These are phyloP conservation scores for Nineta flava DNA, from an alignment of 2,888 invertebrate species.

Conservation along the genomic window DNA sequence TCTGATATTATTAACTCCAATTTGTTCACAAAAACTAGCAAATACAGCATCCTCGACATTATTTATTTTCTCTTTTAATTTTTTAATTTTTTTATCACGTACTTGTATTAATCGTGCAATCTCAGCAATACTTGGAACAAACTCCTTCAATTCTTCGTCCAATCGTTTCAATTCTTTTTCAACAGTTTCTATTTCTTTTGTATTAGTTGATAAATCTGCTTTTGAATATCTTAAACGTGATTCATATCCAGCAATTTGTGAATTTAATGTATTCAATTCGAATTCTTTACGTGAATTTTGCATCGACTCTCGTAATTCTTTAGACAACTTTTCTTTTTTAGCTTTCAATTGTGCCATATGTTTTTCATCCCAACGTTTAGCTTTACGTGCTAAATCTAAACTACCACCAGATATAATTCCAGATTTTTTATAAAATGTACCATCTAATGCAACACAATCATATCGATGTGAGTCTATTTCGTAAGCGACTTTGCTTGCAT, in stretches of 20 bases:
- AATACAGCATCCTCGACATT: conserved; percentile 95
- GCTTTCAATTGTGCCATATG: conserved; percentile 86
- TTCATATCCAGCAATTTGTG: conserved; percentile 88
- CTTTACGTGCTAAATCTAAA: conserved; percentile 86
- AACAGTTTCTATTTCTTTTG: conserved; percentile 53
- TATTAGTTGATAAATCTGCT: conserved; percentile 80
- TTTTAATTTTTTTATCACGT: conserved; percentile 73
- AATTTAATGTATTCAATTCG: conserved; percentile 92
- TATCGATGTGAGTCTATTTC: conserved; percentile 53
- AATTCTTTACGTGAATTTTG: conserved; percentile 95
- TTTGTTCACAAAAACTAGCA: conserved; percentile 78
- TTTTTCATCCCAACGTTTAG: conserved; percentile 98
- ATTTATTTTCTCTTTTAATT: conserved; percentile 90
- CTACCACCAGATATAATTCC: conserved; percentile 97
- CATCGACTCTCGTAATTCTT: conserved; percentile 85
- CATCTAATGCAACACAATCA: conserved; percentile 90
- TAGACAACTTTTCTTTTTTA: conserved; percentile 79
- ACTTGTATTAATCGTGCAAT: conserved; percentile 48
- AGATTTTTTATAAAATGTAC: conserved; percentile 97
- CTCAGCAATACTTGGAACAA: conserved; percentile 45
- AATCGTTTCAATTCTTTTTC: conserved; percentile 49
- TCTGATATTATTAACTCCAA: conserved; percentile 92
- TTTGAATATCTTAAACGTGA: conserved; percentile 84
- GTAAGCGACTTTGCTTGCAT: conserved; percentile 91
- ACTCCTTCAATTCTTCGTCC: conserved; percentile 49